Base-by-base conservation (phyloP, 2,113 vertebrate species). In the Amazona guildingii region DNA sequence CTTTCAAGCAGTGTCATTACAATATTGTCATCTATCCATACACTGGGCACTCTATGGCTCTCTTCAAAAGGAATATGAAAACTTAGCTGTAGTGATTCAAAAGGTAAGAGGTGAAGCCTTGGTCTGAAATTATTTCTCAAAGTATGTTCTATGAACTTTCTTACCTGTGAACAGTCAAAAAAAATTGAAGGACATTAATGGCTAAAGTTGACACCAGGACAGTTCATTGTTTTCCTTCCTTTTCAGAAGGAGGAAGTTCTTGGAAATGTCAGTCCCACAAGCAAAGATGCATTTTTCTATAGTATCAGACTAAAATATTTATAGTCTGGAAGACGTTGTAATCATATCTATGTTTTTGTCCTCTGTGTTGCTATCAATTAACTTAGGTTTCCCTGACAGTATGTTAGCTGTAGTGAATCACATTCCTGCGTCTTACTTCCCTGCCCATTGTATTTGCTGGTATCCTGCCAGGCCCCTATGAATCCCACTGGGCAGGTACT, bases 1-100 rank as follows among this genome's bases (percentile, higher is more conserved):
- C 80, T 97, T 95, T 95, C 91, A 97, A 70, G 69, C 18, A 3
- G 14, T 92, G 92, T 91, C 91, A 94, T 95, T 94, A 89, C 55
- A 78, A 61, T 92, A 86, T 75, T 95, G 92, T 88, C 91, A 72
- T 88, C 48, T 78, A 51, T 35, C 16, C 17, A 78, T 84, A 39
- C 46, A 55, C 10, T 83, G 88, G 80, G 29, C 83, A 91, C 21
- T 90, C 59, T 29, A 27, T 78, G 92, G 43, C 69, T 91, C 37
- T 72, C 64, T 91, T 94, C 76, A 95, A 95, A 95, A 33, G 1
- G 73, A 94, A 95, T 93, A 69, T 51, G 87, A 96, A 91, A 89
- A 77, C 77, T 78, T 61, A 91, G 54, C 41, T 25, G 25, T 51
- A 94, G 63, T 61, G 23, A 72, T 33, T 83, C 4, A 72, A 92